A percentile compares a stretch with the other conserved stretches of the same genome.
Conservation (phyloP, 2,113 vertebrate species). For the Geothlypis trichas region DNA sequence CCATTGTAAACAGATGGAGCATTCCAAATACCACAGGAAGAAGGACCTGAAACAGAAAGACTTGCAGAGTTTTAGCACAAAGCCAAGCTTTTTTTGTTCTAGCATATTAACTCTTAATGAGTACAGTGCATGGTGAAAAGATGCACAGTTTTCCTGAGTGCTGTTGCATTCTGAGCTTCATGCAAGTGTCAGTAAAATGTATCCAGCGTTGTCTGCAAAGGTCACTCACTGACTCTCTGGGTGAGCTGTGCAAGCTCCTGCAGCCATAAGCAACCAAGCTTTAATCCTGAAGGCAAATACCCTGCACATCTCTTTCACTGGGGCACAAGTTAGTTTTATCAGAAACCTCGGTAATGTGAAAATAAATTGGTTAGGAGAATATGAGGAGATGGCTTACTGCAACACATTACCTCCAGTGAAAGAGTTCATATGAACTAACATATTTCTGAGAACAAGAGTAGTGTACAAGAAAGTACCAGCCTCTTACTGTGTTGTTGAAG, state of each 20-base stretch:
- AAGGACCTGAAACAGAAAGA: background rate
- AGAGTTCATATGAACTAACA: background rate
- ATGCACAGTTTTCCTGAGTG: background rate
- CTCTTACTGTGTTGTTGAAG: background rate
- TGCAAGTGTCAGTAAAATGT: background rate
- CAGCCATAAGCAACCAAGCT: background rate
- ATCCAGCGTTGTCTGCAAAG: background rate
- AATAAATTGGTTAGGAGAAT: background rate
- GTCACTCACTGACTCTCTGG: background rate
- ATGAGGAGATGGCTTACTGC: background rate
- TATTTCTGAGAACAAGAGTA: background rate
- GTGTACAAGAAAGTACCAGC: background rate
- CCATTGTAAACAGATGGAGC: slow-evolving; percentile 18
- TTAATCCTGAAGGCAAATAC: background rate
- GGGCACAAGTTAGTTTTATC: background rate
- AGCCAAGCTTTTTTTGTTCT: background rate
- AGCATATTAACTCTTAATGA: background rate
- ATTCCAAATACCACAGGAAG: slow-evolving; percentile 6
- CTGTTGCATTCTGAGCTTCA: background rate
- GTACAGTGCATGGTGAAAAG: background rate
- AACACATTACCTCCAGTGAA: background rate
- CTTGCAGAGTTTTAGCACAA: background rate
- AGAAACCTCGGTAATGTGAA: background rate
- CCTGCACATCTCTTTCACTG: background rate
- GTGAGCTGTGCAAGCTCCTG: background rate